phyloP scores from a whole-genome alignment of 2,797 vertebrate species.

The Apodemus agrarius region DNA sequence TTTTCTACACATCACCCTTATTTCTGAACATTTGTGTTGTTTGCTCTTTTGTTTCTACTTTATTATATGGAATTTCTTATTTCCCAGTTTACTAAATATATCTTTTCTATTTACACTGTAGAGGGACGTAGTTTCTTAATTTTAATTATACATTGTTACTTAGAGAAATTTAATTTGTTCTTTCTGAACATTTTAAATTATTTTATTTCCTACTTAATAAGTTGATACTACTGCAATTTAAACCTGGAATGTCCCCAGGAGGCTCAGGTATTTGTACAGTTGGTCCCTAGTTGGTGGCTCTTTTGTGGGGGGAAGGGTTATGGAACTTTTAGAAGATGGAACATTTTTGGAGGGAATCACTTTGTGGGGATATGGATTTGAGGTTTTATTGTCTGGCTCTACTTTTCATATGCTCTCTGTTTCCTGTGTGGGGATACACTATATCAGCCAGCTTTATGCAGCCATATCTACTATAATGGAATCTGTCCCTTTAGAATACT shows the following conservation, averaged over 20 bases:
- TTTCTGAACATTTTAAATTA: neutral
- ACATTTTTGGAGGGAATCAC: neutral
- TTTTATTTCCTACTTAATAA: neutral
- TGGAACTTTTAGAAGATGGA: neutral
- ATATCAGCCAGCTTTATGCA: neutral
- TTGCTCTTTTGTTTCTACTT: neutral
- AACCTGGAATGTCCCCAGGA: neutral
- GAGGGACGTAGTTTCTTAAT: neutral
- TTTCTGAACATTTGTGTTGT: neutral
- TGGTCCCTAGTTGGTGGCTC: neutral
- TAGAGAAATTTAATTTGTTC: neutral
- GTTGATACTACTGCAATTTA: neutral
- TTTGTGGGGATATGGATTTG: neutral
- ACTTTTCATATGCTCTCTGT: neutral
- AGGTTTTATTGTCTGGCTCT: neutral
- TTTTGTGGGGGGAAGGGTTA: too few species aligned
- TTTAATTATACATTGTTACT: slow-evolving; percentile 2
- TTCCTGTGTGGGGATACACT: neutral
- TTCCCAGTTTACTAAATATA: neutral
- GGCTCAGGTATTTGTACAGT: neutral
- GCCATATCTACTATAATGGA: neutral
- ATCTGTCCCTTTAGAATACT: neutral
- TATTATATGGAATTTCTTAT: neutral
- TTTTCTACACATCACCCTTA: neutral
- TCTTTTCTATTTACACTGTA: neutral